A percentile compares a stretch with the other conserved stretches of the same genome.
These are phyloP conservation scores for Tragopan temminckii DNA, from an alignment of 2,797 vertebrate genomes.

Conservation along the genomic window DNA sequence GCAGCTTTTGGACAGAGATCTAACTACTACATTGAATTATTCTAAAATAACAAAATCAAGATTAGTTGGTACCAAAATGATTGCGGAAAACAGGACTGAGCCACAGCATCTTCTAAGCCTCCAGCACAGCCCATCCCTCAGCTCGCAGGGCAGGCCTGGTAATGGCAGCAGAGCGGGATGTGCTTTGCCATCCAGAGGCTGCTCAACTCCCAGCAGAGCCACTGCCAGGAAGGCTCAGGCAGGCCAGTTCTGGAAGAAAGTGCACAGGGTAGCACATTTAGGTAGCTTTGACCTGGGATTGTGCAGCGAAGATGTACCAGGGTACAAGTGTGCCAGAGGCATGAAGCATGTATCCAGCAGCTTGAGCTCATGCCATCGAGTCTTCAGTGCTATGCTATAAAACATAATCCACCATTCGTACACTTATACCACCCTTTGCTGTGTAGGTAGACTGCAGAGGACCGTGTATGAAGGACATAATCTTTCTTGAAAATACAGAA, in stretches of 20 bases:
- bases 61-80: background rate
- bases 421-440: background rate
- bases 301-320: background rate
- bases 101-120: background rate
- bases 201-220: background rate
- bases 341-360: background rate
- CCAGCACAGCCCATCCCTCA: background rate
- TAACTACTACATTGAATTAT: background rate
- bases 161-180: background rate
- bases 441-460: background rate
- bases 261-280: background rate
- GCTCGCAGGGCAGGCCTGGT: background rate
- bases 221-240: background rate
- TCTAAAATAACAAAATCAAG: conserved; percentile 4
- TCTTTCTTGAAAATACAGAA: background rate
- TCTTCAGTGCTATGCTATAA: background rate
- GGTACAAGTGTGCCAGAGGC: background rate
- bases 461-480: background rate
- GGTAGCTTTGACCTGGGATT: background rate
- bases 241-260: background rate
- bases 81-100: background rate
- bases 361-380: background rate
- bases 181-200: background rate
- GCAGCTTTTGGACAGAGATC: conserved; percentile 1
- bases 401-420: background rate